phyloP scores from a whole-genome alignment of 2,113 vertebrate genomes.

The Lycocorax pyrrhopterus region DNA sequence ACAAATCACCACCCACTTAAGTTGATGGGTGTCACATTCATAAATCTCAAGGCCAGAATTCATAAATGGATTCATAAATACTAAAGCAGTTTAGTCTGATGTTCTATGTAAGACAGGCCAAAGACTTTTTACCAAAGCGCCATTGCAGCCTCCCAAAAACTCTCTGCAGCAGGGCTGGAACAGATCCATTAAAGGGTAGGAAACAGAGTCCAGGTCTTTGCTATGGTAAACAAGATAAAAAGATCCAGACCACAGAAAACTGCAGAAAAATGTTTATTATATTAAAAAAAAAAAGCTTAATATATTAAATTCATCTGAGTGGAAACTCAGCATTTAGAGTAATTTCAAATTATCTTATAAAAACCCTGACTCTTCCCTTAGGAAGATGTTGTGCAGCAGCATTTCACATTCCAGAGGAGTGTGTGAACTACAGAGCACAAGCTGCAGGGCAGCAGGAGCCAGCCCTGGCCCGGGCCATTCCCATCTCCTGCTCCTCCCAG shows the following conservation, averaged over 20 bases:
- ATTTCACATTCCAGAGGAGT: background rate
- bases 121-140: background rate
- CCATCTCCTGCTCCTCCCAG: background rate
- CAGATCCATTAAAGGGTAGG: background rate
- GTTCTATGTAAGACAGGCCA: background rate
- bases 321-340: background rate
- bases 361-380: background rate
- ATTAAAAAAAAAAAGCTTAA: background rate
- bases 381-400: background rate
- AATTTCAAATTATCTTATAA: background rate
- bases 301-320: background rate
- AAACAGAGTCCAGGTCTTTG: background rate
- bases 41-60: slow-evolving; percentile 27
- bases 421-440: background rate
- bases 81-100: slow-evolving; percentile 16
- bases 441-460: background rate
- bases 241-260: background rate
- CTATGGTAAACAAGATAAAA: background rate
- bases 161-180: background rate
- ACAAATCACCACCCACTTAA: slow-evolving; percentile 28
- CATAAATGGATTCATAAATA: slow-evolving; percentile 37
- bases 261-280: background rate
- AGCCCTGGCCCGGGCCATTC: background rate
- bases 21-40: background rate
- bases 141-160: background rate